Base-by-base conservation (phyloP, 1,140 invertebrate species). In the Scaptomyza montana region DNA sequence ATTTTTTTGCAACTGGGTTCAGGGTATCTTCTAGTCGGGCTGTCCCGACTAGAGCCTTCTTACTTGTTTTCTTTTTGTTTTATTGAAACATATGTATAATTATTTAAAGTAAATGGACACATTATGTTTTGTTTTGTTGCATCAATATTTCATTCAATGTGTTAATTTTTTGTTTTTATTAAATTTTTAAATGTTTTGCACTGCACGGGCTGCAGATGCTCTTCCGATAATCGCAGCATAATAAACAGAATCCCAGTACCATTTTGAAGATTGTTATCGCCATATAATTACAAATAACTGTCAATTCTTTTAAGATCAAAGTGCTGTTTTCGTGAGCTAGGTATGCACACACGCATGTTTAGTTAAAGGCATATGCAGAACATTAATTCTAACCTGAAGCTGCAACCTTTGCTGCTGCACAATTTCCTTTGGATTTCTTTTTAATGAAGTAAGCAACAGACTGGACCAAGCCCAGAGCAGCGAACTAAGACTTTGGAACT, bases 281-380 rank as follows among this genome's bases (percentile, higher is more conserved):
- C 78, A 75, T 78, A 82, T 78, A 91, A 91, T 85, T 86, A 89
- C 89, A 84, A 89, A 84, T 90, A 90, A 89, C 89, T 84, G 89
- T 91, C 89, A 91, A 89, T 90, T 91, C 81, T 89, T 80, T 89
- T 89, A 91, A 91, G 89, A 91, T 90, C 89, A 91, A 90, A 91
- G 89, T 89, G 89, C 73, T 90, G 89, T 91, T 86, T 74, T 80
- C 89, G 89, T 80, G 73, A 78, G 77, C 85, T 80, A 79, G 79
- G 78, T 72, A 85, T 89, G 84, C 75, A 80, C 84, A 89, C 84
- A 89, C 84, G 89, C 86, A 90, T 89, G 85, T 90, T 90, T 80
- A 90, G 89, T 91, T 90, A 90, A 90, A 90, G 78, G 73, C 84
- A 90, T 78, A 81, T 90, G 84, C 16, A 16, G 16, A 16, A 16